These are phyloP conservation scores for Ptychobarbus kaznakovi DNA, from an alignment of 2,797 vertebrate species.

Conservation along the genomic window DNA sequence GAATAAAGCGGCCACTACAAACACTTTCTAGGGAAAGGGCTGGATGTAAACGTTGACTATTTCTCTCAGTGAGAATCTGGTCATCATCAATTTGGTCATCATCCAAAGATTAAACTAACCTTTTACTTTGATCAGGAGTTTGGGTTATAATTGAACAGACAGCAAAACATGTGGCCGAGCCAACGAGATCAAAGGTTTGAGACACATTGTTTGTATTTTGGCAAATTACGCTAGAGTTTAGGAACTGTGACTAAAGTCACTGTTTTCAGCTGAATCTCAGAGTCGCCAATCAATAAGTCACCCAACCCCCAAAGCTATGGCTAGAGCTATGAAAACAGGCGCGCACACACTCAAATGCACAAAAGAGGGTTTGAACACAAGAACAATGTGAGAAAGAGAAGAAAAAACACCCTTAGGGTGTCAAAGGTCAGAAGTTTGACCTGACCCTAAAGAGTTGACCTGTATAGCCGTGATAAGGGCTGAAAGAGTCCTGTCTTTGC, in stretches of 20 bases:
- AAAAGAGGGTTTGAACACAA: constrained; percentile 56
- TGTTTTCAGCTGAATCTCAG: constrained; percentile 28
- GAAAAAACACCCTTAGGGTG: constrained; percentile 56
- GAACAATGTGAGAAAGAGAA: constrained; percentile 58
- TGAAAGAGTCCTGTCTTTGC: constrained; percentile 79
- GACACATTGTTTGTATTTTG: constrained; percentile 17
- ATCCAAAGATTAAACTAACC: constrained; percentile 32
- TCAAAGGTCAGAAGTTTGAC: constrained; percentile 76
- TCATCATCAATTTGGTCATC: neutral
- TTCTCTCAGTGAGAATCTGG: neutral
- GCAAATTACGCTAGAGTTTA: constrained; percentile 25
- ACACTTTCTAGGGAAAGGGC: constrained; percentile 2
- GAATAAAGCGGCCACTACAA: neutral
- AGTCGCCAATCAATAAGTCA: constrained; percentile 43
- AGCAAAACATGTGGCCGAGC: constrained; percentile 41
- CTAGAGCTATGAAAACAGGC: constrained; percentile 46
- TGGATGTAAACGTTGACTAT: neutral
- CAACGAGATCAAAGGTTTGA: constrained; percentile 36
- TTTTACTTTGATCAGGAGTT: constrained; percentile 41
- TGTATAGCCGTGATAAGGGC: constrained; percentile 74
- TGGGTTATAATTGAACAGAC: constrained; percentile 24
- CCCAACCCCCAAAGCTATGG: constrained; percentile 36
- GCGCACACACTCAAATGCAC: constrained; percentile 48
- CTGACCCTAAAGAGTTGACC: constrained; percentile 75
- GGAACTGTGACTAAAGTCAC: constrained; percentile 43